phyloP scores from a whole-genome alignment of 2,113 vertebrate species.

The Jacana jacana region DNA sequence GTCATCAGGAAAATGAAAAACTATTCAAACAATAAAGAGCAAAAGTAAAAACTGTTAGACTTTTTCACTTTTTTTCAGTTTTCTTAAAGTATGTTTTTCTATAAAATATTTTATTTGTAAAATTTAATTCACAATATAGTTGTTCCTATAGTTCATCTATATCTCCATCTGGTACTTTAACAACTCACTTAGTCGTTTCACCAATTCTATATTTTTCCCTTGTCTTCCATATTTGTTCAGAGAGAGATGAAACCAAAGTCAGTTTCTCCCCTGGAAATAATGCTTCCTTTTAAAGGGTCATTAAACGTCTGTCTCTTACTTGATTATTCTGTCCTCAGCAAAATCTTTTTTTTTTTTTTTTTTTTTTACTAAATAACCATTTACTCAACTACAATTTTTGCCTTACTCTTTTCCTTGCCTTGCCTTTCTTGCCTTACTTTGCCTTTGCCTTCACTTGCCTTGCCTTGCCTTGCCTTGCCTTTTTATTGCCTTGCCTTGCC shows the following conservation, averaged over 20 bases:
- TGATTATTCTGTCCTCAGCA: slow-evolving; percentile 40
- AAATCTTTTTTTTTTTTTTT: slow-evolving; percentile 62
- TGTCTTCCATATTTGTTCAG: neutral
- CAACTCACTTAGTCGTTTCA: neutral
- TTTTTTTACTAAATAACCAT: slow-evolving; percentile 60
- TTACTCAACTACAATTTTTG: slow-evolving; percentile 50
- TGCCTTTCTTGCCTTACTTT: no score
- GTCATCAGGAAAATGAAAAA: neutral
- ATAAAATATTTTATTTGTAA: neutral
- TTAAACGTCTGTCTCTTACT: slow-evolving; percentile 22
- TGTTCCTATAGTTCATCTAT: neutral
- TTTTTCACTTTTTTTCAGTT: neutral
- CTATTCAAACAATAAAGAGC: neutral
- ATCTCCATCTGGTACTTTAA: neutral
- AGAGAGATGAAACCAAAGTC: neutral
- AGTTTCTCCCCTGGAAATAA: slow-evolving; percentile 6
- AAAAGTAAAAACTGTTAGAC: accelerated
- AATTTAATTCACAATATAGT: neutral
- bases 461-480: neutral
- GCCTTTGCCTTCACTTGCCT: no score
- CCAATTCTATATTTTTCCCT: neutral
- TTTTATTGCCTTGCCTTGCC: neutral
- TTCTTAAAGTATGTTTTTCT: neutral
- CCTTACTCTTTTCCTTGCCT: accelerated
- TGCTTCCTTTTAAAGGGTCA: slow-evolving; percentile 9